Percentiles rank a stretch among this genome's conserved stretches.
phyloP scores from a whole-genome alignment of 2,797 vertebrate species.

The Bradypus variegatus region DNA sequence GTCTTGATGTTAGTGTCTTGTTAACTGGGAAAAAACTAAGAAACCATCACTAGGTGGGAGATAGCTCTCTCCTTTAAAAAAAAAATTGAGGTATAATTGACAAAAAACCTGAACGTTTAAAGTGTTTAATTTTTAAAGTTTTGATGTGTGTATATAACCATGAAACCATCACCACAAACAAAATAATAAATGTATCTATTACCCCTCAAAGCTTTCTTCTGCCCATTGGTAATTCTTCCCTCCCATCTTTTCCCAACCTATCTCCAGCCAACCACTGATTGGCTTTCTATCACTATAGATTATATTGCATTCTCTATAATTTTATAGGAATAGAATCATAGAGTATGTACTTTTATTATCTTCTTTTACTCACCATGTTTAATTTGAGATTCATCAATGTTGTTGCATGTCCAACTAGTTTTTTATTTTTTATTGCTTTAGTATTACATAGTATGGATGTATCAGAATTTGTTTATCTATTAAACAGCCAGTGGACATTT shows the following conservation, averaged over 20 bases:
- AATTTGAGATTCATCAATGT: not conserved
- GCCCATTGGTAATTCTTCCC: not conserved
- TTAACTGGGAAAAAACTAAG: not conserved
- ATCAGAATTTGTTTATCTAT: not conserved
- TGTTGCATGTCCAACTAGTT: not conserved
- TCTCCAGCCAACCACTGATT: not conserved
- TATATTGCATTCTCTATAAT: not conserved
- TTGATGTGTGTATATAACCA: not conserved
- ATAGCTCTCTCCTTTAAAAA: not conserved
- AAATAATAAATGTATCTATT: not conserved
- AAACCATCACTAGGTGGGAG: not conserved
- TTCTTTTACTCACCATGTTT: not conserved
- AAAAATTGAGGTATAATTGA: not conserved
- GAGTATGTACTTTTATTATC: not conserved
- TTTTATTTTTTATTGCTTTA: not conserved
- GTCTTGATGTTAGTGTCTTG: conserved; percentile 9
- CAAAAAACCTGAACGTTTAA: not conserved
- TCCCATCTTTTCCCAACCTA: not conserved
- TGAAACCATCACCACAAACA: not conserved
- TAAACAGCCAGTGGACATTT: not conserved
- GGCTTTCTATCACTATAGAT: not conserved
- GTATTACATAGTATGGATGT: not conserved
- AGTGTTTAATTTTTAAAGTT: conserved; percentile 5
- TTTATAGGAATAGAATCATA: conserved; percentile 18
- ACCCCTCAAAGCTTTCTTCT: not conserved